phyloP scores from a whole-genome alignment of 2,797 vertebrate genomes.

The Xerus rutilus region DNA sequence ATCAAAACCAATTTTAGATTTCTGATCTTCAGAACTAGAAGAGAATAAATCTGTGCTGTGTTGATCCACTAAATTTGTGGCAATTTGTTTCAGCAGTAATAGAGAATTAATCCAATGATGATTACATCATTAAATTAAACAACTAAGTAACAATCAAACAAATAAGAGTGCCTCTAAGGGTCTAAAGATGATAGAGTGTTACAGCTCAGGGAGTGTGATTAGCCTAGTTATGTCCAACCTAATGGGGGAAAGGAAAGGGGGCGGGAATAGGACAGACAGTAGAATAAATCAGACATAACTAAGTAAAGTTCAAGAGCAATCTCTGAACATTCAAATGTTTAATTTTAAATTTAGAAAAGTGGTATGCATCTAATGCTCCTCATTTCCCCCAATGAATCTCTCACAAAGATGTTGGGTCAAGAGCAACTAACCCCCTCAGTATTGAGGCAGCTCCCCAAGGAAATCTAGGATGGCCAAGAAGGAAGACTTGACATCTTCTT shows the following conservation, averaged over 20 bases:
- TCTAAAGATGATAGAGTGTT: neutral
- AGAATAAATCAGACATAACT: too few relatives aligned
- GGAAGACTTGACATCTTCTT: neutral
- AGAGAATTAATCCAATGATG: neutral
- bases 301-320: neutral
- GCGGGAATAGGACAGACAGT: too few relatives aligned
- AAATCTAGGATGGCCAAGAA: neutral
- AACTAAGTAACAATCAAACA: neutral
- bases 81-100: neutral
- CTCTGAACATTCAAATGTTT: neutral
- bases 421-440: neutral
- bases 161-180: neutral
- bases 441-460: neutral
- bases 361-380: neutral
- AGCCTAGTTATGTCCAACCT: neutral
- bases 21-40: neutral
- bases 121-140: neutral
- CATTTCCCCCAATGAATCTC: neutral
- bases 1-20: neutral
- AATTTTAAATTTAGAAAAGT: neutral
- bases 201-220: neutral
- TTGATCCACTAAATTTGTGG: neutral
- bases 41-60: neutral
- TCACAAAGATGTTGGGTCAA: neutral
- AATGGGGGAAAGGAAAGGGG: too few relatives aligned